Conservation (phyloP, 2,113 vertebrate species). For the Pteruthius melanotis region DNA sequence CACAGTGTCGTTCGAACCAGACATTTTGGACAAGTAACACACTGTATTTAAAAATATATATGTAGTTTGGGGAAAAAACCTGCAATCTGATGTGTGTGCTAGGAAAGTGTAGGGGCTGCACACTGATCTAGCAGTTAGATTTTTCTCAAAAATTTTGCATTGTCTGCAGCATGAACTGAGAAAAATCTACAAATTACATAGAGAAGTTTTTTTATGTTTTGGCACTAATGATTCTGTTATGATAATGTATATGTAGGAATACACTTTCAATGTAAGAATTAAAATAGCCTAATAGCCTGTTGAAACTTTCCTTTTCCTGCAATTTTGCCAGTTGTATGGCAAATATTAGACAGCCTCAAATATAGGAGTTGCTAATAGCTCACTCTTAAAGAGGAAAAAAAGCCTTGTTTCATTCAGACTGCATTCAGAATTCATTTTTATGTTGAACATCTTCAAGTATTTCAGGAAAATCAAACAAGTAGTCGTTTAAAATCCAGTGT, state of each 20-base stretch:
- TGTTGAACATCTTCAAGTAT: background rate
- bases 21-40: background rate
- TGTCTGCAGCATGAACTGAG: background rate
- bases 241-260: background rate
- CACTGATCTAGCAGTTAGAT: background rate
- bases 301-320: background rate
- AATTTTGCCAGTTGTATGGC: fast-evolving
- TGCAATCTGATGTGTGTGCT: background rate
- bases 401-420: background rate
- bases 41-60: background rate
- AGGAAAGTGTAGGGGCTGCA: background rate
- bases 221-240: background rate
- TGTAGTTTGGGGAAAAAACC: fast-evolving
- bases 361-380: background rate
- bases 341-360: background rate
- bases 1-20: background rate
- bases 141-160: background rate
- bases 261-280: background rate
- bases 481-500: background rate
- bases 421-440: background rate
- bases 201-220: background rate
- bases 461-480: background rate
- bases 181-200: background rate
- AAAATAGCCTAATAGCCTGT: background rate
- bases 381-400: background rate